These are phyloP conservation scores for Onychostruthus taczanowskii DNA, from an alignment of 2,113 vertebrate species.

Conservation along the genomic window DNA sequence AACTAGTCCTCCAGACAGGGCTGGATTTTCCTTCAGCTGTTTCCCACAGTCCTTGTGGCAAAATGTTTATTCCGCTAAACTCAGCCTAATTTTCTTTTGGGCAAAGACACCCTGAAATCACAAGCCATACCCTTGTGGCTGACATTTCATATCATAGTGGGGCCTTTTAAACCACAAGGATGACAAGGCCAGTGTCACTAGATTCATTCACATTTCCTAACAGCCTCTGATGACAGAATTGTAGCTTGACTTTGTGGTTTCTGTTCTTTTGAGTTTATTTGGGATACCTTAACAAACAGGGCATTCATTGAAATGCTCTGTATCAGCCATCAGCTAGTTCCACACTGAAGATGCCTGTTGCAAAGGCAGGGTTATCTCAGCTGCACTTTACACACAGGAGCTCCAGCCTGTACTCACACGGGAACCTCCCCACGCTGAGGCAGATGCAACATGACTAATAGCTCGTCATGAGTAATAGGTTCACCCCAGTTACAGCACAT, in stretches of 20 bases:
- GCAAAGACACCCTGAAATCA: neutral
- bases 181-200: neutral
- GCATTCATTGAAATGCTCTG: neutral
- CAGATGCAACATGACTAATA: conserved; percentile 50
- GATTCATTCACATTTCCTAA: neutral
- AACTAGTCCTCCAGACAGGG: neutral
- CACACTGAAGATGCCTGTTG: neutral
- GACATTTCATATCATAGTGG: neutral
- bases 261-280: neutral
- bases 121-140: neutral
- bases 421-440: neutral
- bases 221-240: neutral
- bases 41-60: neutral
- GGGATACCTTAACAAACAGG: neutral
- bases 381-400: neutral
- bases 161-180: neutral
- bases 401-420: neutral
- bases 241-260: neutral
- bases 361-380: neutral
- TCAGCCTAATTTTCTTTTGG: neutral
- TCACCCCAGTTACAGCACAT: conserved; percentile 47
- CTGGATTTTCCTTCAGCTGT: neutral
- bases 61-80: neutral
- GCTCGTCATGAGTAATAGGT: conserved; percentile 39
- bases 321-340: neutral